phyloP scores from a whole-genome alignment of 2,888 invertebrate genomes.

The Eupsilia transversa region DNA sequence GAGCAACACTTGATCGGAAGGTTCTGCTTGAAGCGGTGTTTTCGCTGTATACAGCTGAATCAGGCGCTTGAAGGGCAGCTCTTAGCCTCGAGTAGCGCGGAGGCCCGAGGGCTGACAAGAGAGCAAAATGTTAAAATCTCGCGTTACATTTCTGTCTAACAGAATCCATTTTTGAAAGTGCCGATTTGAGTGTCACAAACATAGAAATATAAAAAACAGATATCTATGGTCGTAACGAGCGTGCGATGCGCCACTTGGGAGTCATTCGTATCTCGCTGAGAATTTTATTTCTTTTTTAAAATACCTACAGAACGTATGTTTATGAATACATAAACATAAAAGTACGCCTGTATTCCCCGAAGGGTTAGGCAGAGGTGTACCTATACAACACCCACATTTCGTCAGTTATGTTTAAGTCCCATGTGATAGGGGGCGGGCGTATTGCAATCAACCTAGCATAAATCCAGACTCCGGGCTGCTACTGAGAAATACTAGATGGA shows the following conservation, averaged over 20 bases:
- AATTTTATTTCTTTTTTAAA: not conserved
- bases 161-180: conserved; percentile 39
- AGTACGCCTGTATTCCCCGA: no score
- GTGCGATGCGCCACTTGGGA: conserved; percentile 12
- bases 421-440: no score
- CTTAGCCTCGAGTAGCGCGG: conserved; percentile 66
- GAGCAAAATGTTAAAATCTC: conserved; percentile 63
- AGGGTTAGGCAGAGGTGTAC: no score
- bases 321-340: no score
- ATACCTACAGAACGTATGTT: not conserved
- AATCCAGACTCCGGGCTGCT: no score
- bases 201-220: no score
- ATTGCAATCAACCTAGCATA: no score
- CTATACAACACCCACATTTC: no score
- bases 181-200: conserved; percentile 45
- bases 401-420: no score
- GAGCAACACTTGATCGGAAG: conserved; percentile 70
- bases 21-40: conserved; percentile 76
- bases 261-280: conserved; percentile 15
- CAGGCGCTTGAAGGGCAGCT: conserved; percentile 65
- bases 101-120: conserved; percentile 53
- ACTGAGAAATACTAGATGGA: no score
- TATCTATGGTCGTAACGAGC: no score
- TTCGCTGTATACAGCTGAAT: conserved; percentile 78
- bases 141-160: conserved; percentile 58